Evolutionary conservation across 2,888 invertebrate genomes (phyloP).

Genomic region (Malachius bipustulatus): DNA sequence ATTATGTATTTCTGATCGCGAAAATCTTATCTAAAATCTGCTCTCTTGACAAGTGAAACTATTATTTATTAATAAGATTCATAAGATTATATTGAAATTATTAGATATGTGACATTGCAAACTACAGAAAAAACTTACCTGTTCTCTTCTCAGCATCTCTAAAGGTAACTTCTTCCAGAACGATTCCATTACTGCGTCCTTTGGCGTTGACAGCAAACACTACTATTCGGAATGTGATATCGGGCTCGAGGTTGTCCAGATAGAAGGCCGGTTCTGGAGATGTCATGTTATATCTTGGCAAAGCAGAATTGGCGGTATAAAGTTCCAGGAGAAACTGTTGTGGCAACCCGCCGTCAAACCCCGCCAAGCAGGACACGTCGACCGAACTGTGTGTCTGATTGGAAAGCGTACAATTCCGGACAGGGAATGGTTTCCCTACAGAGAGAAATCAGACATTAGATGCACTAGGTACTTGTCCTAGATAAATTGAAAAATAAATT

Average conservation of each 20-base stretch:
- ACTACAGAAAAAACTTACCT: constrained; percentile 40
- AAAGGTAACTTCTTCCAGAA: constrained; percentile 65
- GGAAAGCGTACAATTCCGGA: constrained; percentile 72
- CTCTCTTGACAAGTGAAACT: no score
- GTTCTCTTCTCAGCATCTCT: constrained; percentile 68
- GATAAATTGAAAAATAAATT: no score
- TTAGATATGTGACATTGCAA: no score
- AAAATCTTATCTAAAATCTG: no score
- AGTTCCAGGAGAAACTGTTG: constrained; percentile 77
- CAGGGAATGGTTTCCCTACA: constrained; percentile 71
- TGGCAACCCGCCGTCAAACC: constrained; percentile 82
- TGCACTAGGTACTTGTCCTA: no score
- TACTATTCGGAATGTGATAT: constrained; percentile 64
- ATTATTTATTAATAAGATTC: no score
- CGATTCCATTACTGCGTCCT: constrained; percentile 61
- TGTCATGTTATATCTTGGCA: constrained; percentile 48
- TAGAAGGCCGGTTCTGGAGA: constrained; percentile 60
- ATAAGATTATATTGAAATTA: no score
- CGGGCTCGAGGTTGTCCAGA: constrained; percentile 66
- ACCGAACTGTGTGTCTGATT: constrained; percentile 77
- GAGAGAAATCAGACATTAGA: no score
- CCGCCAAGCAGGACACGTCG: constrained; percentile 63
- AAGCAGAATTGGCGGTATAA: constrained; percentile 40
- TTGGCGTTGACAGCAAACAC: constrained; percentile 73
- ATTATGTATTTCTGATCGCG: no score